Base-by-base conservation (phyloP, 2,113 vertebrate genomes). In the Candoia aspera region DNA sequence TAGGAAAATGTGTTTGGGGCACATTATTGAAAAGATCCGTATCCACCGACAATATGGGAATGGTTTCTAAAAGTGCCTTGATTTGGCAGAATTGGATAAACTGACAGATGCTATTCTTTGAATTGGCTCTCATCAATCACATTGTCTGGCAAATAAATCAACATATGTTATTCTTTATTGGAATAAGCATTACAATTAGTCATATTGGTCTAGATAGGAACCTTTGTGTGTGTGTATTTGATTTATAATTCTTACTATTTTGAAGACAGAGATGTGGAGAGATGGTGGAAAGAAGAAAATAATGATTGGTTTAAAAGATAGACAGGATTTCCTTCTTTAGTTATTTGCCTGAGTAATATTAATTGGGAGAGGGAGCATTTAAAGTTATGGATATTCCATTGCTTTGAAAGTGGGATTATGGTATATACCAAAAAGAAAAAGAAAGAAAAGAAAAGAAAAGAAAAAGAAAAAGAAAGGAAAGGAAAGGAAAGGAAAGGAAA, bases 21-120 rank as follows among this genome's bases (percentile, higher is more conserved):
- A 83, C 3, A 17, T 83, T 29, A 33, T 83, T 90, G 33, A 33
- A 90, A 84, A 58, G 11, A 58, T 90, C n/a, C 3, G 2, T 55
- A 58, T 68, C 79, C 53, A 90, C 21, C 19, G 37, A 24, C 53
- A 79, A 37, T 83, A 17, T 37, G 33, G 54, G 12, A 57, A 58
- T 83, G 64, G 33, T 53, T 90, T 55, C 54, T 57, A 83, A 33
- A 84, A 23, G 49, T 90, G 23, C 73, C 21, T 42, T 26, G 12
- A 83, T 90, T 58, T 90, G 89, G 89, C 89, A 90, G 54, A 84
- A 84, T 42, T 90, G 54, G 54, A 33, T 21, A 83, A 57, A 58
- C 11, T 83, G 54, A 58, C 68, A 83, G 89, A 24, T 91, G 29
- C n/a, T 88, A 2, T 89, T 93, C 46, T 54, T n/a, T 86, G 49